phyloP scores from a whole-genome alignment of 1,140 invertebrate genomes.

The Drosophila kanapiae region DNA sequence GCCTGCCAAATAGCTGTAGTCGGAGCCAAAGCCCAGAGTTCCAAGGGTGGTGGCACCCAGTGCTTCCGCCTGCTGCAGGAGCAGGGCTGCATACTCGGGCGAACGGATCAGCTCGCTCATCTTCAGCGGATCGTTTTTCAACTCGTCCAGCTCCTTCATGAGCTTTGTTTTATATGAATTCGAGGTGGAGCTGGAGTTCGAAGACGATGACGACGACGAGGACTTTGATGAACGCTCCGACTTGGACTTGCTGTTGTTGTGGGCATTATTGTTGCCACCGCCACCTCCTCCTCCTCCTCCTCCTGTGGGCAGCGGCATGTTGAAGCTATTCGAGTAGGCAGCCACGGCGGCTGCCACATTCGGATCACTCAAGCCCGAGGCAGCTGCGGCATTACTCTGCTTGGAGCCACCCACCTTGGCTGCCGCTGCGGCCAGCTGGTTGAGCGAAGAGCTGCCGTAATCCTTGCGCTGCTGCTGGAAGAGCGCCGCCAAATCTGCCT shows the following conservation, averaged over 20 bases:
- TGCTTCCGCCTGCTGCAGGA: constrained; percentile 83
- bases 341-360: constrained; percentile 77
- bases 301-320: constrained; percentile 65
- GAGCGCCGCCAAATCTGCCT: constrained; percentile 68
- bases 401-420: constrained; percentile 78
- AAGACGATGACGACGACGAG: constrained; percentile 72
- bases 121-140: constrained; percentile 83
- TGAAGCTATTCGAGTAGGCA: constrained; percentile 80
- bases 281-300: constrained; percentile 7
- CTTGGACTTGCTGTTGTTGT: constrained; percentile 67
- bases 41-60: constrained; percentile 82
- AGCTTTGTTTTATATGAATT: constrained; percentile 84
- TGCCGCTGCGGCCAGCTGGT: constrained; percentile 78
- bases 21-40: constrained; percentile 75
- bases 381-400: constrained; percentile 34
- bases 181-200: constrained; percentile 72
- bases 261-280: constrained; percentile 24
- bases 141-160: constrained; percentile 83
- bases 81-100: constrained; percentile 79
- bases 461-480: constrained; percentile 81
- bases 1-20: constrained; percentile 78
- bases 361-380: constrained; percentile 63
- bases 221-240: constrained; percentile 71
- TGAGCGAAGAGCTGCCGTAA: constrained; percentile 77
- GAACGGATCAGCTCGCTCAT: constrained; percentile 83